phyloP scores from a whole-genome alignment of 2,888 invertebrate species.

The Tetragnatha montana region DNA sequence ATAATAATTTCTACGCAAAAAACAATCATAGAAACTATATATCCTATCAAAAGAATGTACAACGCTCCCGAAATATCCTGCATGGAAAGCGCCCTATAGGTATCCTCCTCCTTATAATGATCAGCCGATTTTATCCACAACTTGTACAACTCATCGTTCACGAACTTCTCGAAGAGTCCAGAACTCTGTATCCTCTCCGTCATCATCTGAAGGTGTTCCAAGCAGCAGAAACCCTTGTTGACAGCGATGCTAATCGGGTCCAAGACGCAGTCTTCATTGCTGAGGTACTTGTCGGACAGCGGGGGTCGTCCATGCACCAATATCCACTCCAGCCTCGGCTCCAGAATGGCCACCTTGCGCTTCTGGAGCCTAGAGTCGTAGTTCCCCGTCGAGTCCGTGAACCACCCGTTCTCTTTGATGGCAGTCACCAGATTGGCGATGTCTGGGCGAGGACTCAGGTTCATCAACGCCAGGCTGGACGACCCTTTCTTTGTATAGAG shows the following conservation, averaged over 20 bases:
- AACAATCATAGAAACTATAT: background rate
- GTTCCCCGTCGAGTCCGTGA: background rate
- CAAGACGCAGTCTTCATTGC: background rate
- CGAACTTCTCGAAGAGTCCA: background rate
- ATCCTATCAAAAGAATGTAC: background rate
- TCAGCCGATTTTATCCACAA: background rate
- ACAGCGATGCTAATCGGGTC: background rate
- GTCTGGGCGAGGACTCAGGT: background rate
- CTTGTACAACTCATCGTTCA: background rate
- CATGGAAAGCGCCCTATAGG: background rate
- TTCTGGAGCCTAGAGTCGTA: background rate
- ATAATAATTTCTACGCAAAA: background rate
- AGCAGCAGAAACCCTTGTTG: background rate
- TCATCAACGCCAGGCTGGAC: background rate
- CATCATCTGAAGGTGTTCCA: background rate
- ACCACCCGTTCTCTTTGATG: background rate
- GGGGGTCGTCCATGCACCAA: background rate
- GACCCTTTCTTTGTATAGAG: background rate
- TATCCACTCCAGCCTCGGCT: background rate
- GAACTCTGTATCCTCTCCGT: background rate
- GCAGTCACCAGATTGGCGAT: background rate
- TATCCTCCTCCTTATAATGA: background rate
- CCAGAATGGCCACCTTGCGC: background rate
- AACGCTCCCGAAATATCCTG: background rate
- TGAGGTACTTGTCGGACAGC: background rate